Evolutionary conservation across 2,113 vertebrate species (phyloP), one percentile per base, ranked within the genome.

Genomic region (Egretta garzetta): DNA sequence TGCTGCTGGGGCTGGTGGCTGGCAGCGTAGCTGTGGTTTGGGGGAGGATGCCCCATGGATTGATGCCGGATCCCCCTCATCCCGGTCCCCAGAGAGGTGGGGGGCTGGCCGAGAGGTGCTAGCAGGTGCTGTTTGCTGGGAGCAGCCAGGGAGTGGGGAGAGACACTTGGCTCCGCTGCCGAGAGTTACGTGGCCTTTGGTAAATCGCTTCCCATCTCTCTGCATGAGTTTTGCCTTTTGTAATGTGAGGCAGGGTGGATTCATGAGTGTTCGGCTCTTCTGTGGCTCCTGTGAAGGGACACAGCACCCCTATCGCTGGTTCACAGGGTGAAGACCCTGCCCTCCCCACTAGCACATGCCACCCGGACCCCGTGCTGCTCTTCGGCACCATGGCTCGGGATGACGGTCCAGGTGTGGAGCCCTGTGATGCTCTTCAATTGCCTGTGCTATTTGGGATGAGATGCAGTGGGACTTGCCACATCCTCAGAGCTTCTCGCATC

Each of bases 301-400:
- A 4, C n/a, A 12, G 73, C 50, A 1, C 52, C 5, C 10, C 8
- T 24, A 3, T 1, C 5, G 1, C n/a, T 33, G 55, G 8, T 14
- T 49, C 2, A 0, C 2, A 5, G 80, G 43, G 50, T 9, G 10
- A 10, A 50, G 80, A 26, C 52, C 24, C 55, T 55, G 2, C 58
- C 41, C 41, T 12, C 50, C 20, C 41, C 73, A 17, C 19, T 2
- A 2, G 21, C 68, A 49, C 30, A 53, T n/a, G 60, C 45, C 1
- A 1, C 23, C 45, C 1, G 9, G 58, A 33, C 50, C 60, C 3
- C 0, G 0, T 28, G 0, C 6, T 17, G 55, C 39, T 41, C n/a
- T 12, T 27, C 2, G 66, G 56, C 59, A 41, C 52, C 13, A n/a
- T 1, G 3, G 10, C 16, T 35, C 50, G 1, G 47, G 53, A 21